These are phyloP conservation scores for Eueremaeus valkanovi DNA, from an alignment of 2,888 invertebrate species.

Conservation along the genomic window DNA sequence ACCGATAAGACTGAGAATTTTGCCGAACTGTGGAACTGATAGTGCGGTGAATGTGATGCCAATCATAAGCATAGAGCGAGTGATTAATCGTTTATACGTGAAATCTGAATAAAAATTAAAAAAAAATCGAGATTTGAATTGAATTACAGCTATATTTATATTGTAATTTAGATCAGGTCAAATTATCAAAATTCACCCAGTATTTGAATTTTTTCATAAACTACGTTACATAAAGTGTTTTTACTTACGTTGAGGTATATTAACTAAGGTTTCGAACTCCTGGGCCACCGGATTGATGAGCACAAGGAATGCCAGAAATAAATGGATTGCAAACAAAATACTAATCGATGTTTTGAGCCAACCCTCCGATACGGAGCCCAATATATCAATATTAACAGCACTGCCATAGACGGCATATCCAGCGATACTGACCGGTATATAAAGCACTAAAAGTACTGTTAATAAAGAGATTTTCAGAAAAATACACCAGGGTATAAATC, in stretches of 20 bases:
- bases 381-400: conserved; percentile 67
- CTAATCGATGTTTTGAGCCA: conserved; percentile 60
- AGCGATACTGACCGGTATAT: conserved; percentile 65
- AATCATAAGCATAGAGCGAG: background rate
- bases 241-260: conserved; percentile 68
- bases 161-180: too few species aligned
- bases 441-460: conserved; percentile 59
- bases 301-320: conserved; percentile 65
- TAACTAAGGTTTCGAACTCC: conserved; percentile 71
- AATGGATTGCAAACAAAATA: conserved; percentile 63
- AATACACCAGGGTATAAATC: background rate
- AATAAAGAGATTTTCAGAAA: background rate
- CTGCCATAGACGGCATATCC: conserved; percentile 65
- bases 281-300: conserved; percentile 69
- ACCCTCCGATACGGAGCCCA: conserved; percentile 62
- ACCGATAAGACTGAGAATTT: conserved; percentile 79
- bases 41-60: background rate
- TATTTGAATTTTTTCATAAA: too few species aligned
- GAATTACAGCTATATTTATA: too few species aligned
- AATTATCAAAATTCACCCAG: background rate
- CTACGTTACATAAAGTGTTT: too few species aligned
- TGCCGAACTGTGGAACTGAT: conserved; percentile 74
- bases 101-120: conserved; percentile 33
- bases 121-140: background rate
- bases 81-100: conserved; percentile 26